A percentile compares a stretch with the other conserved stretches of the same genome.
Conservation (phyloP, 2,888 invertebrate genomes). For the Perithous albicinctus region DNA sequence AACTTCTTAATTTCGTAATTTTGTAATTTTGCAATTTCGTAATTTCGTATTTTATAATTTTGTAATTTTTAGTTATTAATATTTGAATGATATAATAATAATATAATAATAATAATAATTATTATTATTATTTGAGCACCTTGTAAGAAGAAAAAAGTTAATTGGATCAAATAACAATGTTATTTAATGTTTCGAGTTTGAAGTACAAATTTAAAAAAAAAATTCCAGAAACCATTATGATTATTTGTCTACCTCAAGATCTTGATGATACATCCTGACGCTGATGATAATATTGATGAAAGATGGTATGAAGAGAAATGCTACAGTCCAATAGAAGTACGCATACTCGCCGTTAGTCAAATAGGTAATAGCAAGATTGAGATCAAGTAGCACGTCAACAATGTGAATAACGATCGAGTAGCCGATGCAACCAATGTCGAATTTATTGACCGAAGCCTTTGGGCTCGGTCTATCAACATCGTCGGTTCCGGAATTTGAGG, state of each 20-base stretch:
- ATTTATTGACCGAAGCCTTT: conserved; percentile 83
- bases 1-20: too few species aligned
- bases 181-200: too few species aligned
- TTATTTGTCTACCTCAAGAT: conserved; percentile 76
- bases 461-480: conserved; percentile 77
- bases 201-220: too few species aligned
- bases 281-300: conserved; percentile 91
- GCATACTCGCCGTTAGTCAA: conserved; percentile 86
- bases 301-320: conserved; percentile 90
- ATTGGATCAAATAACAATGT: too few species aligned
- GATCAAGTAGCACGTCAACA: conserved; percentile 89
- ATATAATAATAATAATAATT: too few species aligned
- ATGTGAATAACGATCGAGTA: conserved; percentile 90
- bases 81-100: too few species aligned
- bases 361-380: conserved; percentile 89
- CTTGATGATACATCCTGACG: conserved; percentile 88
- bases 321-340: conserved; percentile 90
- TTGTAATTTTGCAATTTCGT: too few species aligned
- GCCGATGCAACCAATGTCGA: conserved; percentile 88
- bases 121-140: too few species aligned
- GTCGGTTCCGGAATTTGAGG: conserved; percentile 71
- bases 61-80: too few species aligned
- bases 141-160: too few species aligned
- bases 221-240: neutral
- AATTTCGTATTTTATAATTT: too few species aligned